Base-by-base conservation (phyloP, 2,797 vertebrate species). In the Octomys mimax region DNA sequence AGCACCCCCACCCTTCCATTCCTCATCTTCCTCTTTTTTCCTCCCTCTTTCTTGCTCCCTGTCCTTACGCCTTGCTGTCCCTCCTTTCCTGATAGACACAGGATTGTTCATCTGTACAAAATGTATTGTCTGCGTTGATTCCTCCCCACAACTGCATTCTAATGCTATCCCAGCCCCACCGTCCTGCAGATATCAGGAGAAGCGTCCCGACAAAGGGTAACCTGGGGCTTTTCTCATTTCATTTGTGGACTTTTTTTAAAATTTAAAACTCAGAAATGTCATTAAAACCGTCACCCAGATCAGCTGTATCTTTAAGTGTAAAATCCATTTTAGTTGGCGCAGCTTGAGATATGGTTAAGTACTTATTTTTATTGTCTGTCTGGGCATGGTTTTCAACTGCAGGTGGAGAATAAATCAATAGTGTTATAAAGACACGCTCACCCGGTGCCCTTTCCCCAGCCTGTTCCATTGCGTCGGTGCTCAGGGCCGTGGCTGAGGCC, bases 281-380 rank as follows among this genome's bases (percentile, higher is more conserved):
- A 97, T 98, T 98, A 98, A 97, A 98, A 97, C 95, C 95, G 95
- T 93, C 1, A 19, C 85, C 90, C 75, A 36, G 91, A 92, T 97
- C 92, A 94, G 97, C 97, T 98, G 54, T 99, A 99, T 98, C 98
- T 98, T 99, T 99, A 99, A 99, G 99, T 99, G 99, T 98, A 99
- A 99, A 99, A 99, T 99, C 99, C 99, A 99, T 99, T 99, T 99
- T 99, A 99, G 98, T 98, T 99, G 98, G 99, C 99, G 99, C 99
- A 99, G 99, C 99, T 99, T 98, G 99, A 98, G 99, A 99, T 99
- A 99, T 98, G 99, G 99, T 99, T 99, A 99, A 99, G 98, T 98
- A 98, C 99, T 99, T 99, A 99, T 99, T 99, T 99, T 99, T 99
- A 99, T 99, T 99, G 99, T 99, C 99, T 99, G 99, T 99, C 99